These are phyloP conservation scores for Cyclargus thomasi DNA, from an alignment of 1,140 invertebrate genomes.

Conservation along the genomic window DNA sequence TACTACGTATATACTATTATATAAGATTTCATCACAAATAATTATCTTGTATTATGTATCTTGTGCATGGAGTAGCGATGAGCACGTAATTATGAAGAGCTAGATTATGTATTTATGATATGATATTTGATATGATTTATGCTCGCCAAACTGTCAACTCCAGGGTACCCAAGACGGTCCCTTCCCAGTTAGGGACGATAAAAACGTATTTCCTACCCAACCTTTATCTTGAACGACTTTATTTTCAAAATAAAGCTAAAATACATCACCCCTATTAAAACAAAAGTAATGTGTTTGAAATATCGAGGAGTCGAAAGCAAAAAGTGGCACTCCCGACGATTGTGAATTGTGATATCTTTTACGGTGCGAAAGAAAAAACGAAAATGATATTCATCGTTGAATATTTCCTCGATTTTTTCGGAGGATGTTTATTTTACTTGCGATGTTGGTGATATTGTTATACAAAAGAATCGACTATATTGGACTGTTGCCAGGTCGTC, in stretches of 20 bases:
- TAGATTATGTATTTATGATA: neutral
- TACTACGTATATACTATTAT: too few species aligned
- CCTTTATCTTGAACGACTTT: neutral
- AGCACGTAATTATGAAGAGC: too few species aligned
- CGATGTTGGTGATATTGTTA: constrained; percentile 11
- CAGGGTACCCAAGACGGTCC: neutral
- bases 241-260: neutral
- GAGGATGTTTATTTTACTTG: constrained; percentile 5
- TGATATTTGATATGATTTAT: neutral
- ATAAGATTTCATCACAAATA: too few species aligned
- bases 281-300: neutral
- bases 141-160: neutral
- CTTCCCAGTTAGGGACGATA: neutral
- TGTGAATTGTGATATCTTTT: neutral
- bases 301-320: neutral
- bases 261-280: neutral
- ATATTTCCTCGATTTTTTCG: constrained; percentile 3
- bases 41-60: too few species aligned
- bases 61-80: too few species aligned
- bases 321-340: neutral
- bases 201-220: neutral
- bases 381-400: constrained; percentile 5
- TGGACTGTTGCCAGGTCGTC: neutral
- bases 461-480: constrained; percentile 10
- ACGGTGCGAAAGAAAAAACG: neutral